phyloP scores from a whole-genome alignment of 2,888 invertebrate species.

The Rotaria magnacalcarata region DNA sequence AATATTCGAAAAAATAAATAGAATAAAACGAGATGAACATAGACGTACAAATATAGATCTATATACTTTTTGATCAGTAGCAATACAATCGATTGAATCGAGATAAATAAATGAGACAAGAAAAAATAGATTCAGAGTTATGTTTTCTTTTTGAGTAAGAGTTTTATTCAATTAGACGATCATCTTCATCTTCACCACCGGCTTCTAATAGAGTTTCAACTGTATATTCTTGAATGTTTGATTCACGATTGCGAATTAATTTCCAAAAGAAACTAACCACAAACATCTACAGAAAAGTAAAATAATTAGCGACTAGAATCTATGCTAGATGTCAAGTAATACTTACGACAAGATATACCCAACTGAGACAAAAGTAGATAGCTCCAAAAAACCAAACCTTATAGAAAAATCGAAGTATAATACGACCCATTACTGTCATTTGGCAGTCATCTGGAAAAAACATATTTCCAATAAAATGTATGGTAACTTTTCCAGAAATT shows the following conservation, averaged over 20 bases:
- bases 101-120: neutral
- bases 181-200: neutral
- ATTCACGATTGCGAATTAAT: conserved; percentile 17
- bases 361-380: conserved; percentile 59
- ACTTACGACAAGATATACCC: conserved; percentile 57
- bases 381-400: conserved; percentile 61
- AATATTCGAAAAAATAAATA: neutral
- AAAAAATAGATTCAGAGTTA: neutral
- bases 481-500: neutral
- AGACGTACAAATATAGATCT: neutral
- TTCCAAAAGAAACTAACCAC: neutral
- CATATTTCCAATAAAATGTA: neutral
- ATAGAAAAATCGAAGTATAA: conserved; percentile 59
- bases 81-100: neutral
- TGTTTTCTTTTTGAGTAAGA: no score
- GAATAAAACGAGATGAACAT: neutral
- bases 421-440: conserved; percentile 56
- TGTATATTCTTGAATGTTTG: conserved; percentile 6
- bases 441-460: conserved; percentile 55
- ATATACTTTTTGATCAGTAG: neutral
- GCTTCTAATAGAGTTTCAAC: neutral
- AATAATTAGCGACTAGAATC: no score
- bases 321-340: neutral
- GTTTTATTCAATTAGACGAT: neutral
- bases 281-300: neutral